Evolutionary conservation across 2,888 invertebrate species (phyloP).

Genomic region (Eupsilia transversa): DNA sequence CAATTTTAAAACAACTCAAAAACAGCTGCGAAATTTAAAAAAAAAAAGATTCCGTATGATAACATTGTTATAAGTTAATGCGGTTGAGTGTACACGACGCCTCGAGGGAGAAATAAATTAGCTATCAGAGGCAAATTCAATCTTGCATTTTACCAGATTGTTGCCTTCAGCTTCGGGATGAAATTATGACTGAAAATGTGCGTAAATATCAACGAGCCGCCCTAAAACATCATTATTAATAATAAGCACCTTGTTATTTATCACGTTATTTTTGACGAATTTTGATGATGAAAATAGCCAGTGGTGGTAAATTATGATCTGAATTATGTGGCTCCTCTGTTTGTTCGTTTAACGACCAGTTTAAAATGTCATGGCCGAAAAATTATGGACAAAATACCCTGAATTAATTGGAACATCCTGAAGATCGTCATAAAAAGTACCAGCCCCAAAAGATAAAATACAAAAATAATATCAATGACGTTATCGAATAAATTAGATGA

Average conservation of each 20-base stretch:
- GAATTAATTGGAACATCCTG: background rate
- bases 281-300: background rate
- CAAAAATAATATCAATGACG: background rate
- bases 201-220: constrained; percentile 56
- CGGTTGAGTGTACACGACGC: constrained; percentile 72
- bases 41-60: constrained; percentile 49
- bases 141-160: constrained; percentile 83
- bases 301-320: too few species aligned
- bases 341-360: background rate
- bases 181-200: constrained; percentile 71
- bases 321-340: background rate
- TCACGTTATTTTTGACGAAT: background rate
- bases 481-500: background rate
- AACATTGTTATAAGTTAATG: constrained; percentile 66
- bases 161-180: constrained; percentile 74
- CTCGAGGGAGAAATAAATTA: constrained; percentile 86
- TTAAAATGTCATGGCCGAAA: background rate
- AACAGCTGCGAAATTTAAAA: background rate
- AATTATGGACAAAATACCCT: background rate
- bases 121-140: constrained; percentile 87
- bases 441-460: background rate
- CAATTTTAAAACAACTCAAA: background rate
- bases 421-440: background rate
- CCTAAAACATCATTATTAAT: constrained; percentile 36
- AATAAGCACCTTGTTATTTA: constrained; percentile 25